Percentiles rank a stretch among this genome's conserved stretches.
Conservation (phyloP, 2,113 vertebrate genomes). For the Burhinus bistriatus region DNA sequence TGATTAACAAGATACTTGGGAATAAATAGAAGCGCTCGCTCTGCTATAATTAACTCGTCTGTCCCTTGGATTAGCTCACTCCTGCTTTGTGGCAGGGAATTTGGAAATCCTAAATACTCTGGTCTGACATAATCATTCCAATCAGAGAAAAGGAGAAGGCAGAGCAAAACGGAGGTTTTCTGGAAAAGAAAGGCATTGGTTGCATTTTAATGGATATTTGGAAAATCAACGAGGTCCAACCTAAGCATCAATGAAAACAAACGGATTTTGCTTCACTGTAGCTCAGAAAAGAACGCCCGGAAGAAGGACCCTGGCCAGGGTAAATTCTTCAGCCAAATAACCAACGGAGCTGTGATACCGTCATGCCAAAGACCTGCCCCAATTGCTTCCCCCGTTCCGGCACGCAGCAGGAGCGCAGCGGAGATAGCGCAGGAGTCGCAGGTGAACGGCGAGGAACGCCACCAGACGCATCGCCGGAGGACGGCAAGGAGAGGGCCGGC, state of each 20-base stretch:
- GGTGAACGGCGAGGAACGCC: neutral
- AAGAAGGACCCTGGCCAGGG: neutral
- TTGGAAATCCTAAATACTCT: neutral
- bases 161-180: neutral
- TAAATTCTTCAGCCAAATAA: neutral
- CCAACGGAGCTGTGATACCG: neutral
- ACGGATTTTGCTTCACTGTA: neutral
- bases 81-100: neutral
- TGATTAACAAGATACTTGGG: slow-evolving; percentile 33
- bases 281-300: neutral
- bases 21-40: neutral
- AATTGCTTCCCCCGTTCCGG: neutral
- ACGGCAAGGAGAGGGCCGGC: neutral
- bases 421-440: neutral
- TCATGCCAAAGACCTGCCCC: neutral
- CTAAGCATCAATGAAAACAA: neutral
- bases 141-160: neutral
- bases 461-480: rapidly evolving
- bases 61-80: slow-evolving; percentile 4
- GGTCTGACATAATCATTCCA: neutral
- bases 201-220: neutral
- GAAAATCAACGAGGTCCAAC: neutral
- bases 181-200: neutral
- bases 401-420: neutral
- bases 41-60: slow-evolving; percentile 3